Percentiles rank a stretch among this genome's conserved stretches.
Conservation (phyloP, 2,888 invertebrate genomes). For the Drosophila incognita region DNA sequence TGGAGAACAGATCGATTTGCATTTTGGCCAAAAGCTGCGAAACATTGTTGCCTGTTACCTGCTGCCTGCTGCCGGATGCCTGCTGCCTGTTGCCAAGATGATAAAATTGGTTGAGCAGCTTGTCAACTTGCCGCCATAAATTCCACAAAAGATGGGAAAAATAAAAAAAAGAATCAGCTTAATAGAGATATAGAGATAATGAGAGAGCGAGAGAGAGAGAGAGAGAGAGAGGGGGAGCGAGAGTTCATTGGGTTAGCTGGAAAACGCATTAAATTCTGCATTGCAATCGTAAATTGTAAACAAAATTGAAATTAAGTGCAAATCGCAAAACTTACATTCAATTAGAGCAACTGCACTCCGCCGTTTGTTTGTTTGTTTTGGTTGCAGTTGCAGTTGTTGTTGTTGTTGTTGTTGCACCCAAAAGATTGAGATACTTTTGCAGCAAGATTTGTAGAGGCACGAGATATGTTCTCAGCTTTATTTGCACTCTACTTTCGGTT, state of each 20-base stretch:
- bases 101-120: conserved; percentile 78
- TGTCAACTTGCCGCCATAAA: conserved; percentile 76
- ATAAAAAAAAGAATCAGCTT: conserved; percentile 38
- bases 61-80: conserved; percentile 54
- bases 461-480: conserved; percentile 12
- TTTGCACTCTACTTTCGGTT: conserved; percentile 38
- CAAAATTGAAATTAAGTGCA: conserved; percentile 81
- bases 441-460: conserved; percentile 5
- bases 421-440: conserved; percentile 42
- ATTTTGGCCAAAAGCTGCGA: conserved; percentile 15
- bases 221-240: not conserved
- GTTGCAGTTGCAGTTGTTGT: conserved; percentile 21
- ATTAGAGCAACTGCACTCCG: conserved; percentile 61
- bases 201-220: not conserved
- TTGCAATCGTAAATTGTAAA: conserved; percentile 76
- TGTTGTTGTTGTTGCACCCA: conserved; percentile 18
- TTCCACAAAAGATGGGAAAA: conserved; percentile 24
- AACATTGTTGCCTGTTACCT: conserved; percentile 60
- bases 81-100: conserved; percentile 59
- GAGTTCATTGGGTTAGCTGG: conserved; percentile 32
- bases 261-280: conserved; percentile 59
- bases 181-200: not conserved
- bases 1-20: conserved; percentile 24
- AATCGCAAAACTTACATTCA: conserved; percentile 71
- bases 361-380: conserved; percentile 72